Evolutionary conservation across 2,797 vertebrate species (phyloP).

Genomic region (Emys orbicularis): DNA sequence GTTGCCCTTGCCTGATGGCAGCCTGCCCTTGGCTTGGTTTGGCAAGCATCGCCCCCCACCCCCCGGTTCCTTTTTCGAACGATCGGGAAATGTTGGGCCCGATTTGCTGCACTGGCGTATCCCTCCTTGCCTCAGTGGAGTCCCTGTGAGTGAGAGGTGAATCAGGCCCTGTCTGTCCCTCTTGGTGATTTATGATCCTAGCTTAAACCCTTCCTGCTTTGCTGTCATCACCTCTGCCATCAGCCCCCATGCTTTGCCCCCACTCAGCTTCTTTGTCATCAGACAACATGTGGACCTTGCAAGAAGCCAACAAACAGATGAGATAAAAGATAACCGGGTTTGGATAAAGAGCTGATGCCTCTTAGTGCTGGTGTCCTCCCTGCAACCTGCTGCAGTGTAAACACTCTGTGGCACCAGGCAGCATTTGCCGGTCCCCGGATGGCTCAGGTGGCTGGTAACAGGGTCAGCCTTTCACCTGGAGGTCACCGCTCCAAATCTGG

Average conservation of each 20-base stretch:
- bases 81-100: background rate
- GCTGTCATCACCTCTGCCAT: background rate
- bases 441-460: background rate
- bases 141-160: background rate
- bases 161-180: background rate
- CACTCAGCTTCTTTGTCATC: background rate
- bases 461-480: background rate
- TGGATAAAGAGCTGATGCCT: background rate
- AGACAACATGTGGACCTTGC: background rate
- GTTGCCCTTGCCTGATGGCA: background rate
- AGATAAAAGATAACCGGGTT: background rate
- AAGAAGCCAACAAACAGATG: background rate
- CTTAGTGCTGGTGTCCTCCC: background rate
- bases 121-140: background rate
- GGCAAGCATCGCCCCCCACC: background rate
- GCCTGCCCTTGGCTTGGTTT: background rate
- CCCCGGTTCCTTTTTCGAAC: background rate
- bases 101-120: background rate
- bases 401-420: background rate
- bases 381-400: background rate
- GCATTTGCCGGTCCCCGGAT: background rate
- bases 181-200: background rate
- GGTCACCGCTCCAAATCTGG: background rate
- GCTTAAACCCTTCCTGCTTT: background rate
- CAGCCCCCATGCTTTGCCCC: background rate